Percentiles rank a stretch among this genome's conserved stretches.
phyloP scores from a whole-genome alignment of 2,797 vertebrate genomes.

The Nyctalus aviator region DNA sequence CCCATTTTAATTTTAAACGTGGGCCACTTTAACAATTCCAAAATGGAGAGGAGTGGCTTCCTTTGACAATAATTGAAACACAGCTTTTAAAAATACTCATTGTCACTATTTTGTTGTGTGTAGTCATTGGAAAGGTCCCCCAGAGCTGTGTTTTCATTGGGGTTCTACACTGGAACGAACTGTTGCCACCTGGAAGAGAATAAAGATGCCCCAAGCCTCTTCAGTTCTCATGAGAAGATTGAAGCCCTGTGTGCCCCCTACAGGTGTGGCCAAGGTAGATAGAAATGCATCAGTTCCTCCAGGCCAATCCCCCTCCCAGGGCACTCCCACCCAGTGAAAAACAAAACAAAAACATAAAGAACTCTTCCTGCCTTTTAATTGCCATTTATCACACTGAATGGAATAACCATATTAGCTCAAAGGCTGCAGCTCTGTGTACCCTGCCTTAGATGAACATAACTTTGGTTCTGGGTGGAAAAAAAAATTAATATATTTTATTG shows the following conservation, averaged over 20 bases:
- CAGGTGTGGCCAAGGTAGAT: neutral
- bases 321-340: neutral
- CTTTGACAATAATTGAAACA: neutral
- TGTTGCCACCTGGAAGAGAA: neutral
- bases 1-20: neutral
- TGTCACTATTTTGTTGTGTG: neutral
- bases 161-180: neutral
- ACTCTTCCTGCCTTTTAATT: conserved; percentile 15
- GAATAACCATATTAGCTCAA: neutral
- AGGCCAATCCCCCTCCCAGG: no score
- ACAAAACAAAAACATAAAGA: neutral
- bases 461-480: neutral
- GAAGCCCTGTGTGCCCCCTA: neutral
- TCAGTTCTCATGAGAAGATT: accelerated
- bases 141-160: neutral
- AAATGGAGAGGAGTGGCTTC: neutral
- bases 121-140: neutral
- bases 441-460: neutral
- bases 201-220: accelerated
- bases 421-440: neutral
- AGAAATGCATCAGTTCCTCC: neutral
- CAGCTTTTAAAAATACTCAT: neutral
- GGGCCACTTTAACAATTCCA: neutral
- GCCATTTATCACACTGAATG: neutral
- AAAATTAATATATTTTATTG: no score